Percentiles rank a stretch among this genome's conserved stretches.
Conservation (phyloP, 2,113 vertebrate species). For the Nothobranchius furzeri region DNA sequence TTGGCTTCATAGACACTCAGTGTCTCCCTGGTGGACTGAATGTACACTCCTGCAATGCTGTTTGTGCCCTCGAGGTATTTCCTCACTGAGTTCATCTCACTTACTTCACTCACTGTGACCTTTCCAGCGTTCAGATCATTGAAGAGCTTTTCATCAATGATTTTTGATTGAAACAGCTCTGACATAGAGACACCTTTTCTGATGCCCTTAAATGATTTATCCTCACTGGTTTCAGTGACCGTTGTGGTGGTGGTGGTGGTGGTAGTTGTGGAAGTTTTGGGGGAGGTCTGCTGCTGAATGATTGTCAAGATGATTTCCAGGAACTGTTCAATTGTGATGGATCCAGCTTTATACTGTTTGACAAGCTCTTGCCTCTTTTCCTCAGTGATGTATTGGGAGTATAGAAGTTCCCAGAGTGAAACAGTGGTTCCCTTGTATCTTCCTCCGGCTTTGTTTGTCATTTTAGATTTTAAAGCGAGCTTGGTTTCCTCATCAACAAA, state of each 20-base stretch:
- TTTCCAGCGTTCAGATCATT: no score
- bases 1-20: no score
- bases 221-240: no score
- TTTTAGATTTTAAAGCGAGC: conserved; percentile 59
- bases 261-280: conserved; percentile 48
- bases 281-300: conserved; percentile 35
- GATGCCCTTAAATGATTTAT: no score
- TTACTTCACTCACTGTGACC: no score
- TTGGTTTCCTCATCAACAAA: conserved; percentile 61
- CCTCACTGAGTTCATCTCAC: no score
- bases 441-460: conserved; percentile 70
- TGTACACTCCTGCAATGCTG: no score
- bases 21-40: no score
- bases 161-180: no score
- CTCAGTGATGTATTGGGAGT: conserved; percentile 78
- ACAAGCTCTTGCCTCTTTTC: conserved; percentile 75
- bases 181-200: no score
- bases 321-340: conserved; percentile 64
- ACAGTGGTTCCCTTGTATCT: conserved; percentile 73
- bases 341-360: conserved; percentile 62
- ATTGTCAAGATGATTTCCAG: conserved; percentile 68
- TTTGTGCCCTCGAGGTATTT: no score
- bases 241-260: conserved; percentile 72
- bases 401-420: conserved; percentile 82
- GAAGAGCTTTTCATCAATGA: no score